A percentile compares a stretch with the other conserved stretches of the same genome.
phyloP scores from a whole-genome alignment of 2,888 invertebrate genomes.

The Amorpha juglandis region DNA sequence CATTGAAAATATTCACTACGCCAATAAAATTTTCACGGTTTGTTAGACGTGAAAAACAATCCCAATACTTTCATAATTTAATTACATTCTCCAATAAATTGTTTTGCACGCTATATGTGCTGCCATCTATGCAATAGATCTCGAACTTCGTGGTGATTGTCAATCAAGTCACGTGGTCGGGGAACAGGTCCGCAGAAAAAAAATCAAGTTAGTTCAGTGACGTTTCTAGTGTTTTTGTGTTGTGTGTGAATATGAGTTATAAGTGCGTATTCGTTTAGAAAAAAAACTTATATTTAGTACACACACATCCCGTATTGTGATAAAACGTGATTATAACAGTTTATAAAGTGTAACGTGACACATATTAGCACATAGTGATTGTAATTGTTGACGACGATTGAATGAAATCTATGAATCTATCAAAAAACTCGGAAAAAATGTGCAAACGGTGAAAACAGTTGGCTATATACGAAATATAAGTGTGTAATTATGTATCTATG shows the following conservation, averaged over 20 bases:
- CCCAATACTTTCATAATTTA: slow-evolving; percentile 29
- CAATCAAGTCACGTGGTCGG: slow-evolving; percentile 56
- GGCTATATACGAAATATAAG: slow-evolving; percentile 32
- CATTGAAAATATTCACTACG: slow-evolving; percentile 52
- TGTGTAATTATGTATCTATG: slow-evolving; percentile 41
- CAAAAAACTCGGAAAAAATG: slow-evolving; percentile 66
- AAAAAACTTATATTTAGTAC: slow-evolving; percentile 24
- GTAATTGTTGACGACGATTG: slow-evolving; percentile 36
- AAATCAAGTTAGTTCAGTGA: slow-evolving; percentile 65
- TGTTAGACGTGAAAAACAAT: slow-evolving; percentile 52
- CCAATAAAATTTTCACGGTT: slow-evolving; percentile 65
- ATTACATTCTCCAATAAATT: slow-evolving; percentile 33
- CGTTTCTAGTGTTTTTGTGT: slow-evolving; percentile 75
- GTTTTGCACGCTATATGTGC: slow-evolving; percentile 33
- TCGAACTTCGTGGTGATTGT: slow-evolving; percentile 49
- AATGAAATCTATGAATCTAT: slow-evolving; percentile 58
- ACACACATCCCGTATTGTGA: slow-evolving; percentile 16
- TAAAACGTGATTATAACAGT: not conserved
- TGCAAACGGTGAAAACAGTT: slow-evolving; percentile 55
- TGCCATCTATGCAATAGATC: slow-evolving; percentile 59
- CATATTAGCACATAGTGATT: not conserved
- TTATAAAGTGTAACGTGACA: slow-evolving; percentile 12
- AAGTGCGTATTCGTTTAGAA: slow-evolving; percentile 16
- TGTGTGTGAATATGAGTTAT: slow-evolving; percentile 41
- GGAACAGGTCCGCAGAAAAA: slow-evolving; percentile 26